Evolutionary conservation across 2,113 vertebrate genomes (phyloP).

Genomic region (Neopipo cinnamomea): DNA sequence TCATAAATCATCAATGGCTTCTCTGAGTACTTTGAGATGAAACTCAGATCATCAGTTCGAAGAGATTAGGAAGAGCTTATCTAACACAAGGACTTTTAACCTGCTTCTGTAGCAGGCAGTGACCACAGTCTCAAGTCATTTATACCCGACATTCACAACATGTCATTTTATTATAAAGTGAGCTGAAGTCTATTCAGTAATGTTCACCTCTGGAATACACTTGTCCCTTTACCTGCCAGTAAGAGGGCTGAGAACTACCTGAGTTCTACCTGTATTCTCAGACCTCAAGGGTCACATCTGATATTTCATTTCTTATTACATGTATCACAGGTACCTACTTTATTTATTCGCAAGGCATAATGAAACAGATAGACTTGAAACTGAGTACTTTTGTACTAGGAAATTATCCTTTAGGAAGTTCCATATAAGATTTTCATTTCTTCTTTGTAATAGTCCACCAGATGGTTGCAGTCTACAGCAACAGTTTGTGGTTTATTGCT

Average conservation of each 20-base stretch:
- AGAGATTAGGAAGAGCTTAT: rapidly evolving
- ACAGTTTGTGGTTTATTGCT: slow-evolving; percentile 48
- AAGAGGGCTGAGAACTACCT: background rate
- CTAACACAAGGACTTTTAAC: background rate
- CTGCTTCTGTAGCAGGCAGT: background rate
- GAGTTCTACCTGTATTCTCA: background rate
- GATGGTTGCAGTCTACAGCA: slow-evolving; percentile 30
- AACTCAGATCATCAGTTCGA: background rate
- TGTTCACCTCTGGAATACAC: background rate
- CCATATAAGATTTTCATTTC: background rate
- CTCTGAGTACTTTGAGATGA: background rate
- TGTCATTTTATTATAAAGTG: background rate
- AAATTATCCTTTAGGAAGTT: slow-evolving; percentile 55
- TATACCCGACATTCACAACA: background rate
- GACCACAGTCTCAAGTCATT: background rate
- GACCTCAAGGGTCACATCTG: background rate
- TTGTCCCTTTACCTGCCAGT: background rate
- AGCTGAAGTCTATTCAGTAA: background rate
- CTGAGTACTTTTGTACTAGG: background rate
- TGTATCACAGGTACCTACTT: background rate
- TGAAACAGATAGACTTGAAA: slow-evolving; percentile 45
- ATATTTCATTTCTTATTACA: background rate
- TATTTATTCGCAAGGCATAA: background rate
- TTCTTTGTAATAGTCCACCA: slow-evolving; percentile 19
- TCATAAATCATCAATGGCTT: background rate